Conservation (phyloP, 2,113 vertebrate species). For the Tragelaphus scriptus region DNA sequence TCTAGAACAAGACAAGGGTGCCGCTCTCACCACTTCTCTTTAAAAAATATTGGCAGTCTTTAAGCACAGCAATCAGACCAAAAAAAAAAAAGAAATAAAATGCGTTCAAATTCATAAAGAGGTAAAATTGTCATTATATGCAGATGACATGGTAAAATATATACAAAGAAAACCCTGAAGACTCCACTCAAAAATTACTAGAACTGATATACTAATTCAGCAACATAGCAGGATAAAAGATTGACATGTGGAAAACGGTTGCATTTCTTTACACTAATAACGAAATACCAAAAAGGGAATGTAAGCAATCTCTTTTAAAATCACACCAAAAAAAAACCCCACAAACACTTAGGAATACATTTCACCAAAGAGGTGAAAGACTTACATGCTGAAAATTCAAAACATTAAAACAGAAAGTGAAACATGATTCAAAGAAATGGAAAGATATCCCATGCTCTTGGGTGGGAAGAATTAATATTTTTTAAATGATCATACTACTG, state of each 20-base stretch:
- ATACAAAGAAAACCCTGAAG: neutral
- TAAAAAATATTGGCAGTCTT: neutral
- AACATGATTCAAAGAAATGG: neutral
- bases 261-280: neutral
- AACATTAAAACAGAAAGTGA: neutral
- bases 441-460: neutral
- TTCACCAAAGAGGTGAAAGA: neutral
- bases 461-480: neutral
- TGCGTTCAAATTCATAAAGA: neutral
- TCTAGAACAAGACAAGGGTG: neutral
- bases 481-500: neutral
- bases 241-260: neutral
- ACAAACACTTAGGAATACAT: neutral
- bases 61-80: neutral
- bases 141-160: neutral
- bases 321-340: fast-evolving
- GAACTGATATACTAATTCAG: neutral
- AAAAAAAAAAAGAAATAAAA: neutral
- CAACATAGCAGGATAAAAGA: neutral
- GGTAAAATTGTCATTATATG: neutral
- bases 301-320: neutral
- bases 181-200: neutral
- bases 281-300: neutral
- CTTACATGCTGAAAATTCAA: neutral
- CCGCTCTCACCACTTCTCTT: neutral